phyloP scores from a whole-genome alignment of 2,888 invertebrate genomes.

The Frankliniella intonsa region DNA sequence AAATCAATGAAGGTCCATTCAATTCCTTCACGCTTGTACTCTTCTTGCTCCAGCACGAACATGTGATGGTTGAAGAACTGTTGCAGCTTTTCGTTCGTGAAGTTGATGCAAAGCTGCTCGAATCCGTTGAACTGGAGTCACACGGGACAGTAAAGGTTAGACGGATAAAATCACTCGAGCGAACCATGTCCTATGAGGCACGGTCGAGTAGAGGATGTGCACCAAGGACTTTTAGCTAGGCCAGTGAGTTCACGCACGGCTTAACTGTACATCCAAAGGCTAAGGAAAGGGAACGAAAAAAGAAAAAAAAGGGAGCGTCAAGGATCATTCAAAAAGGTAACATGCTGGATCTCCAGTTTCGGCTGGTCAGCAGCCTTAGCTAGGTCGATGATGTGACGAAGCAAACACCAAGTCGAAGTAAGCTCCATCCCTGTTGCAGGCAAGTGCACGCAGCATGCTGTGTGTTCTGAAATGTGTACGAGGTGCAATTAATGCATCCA shows the following conservation, averaged over 20 bases:
- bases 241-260: not conserved
- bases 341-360: not conserved
- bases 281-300: not conserved
- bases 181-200: not conserved
- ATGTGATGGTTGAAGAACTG: slow-evolving; percentile 96
- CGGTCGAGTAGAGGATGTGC: not conserved
- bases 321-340: not conserved
- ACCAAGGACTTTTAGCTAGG: not conserved
- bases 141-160: slow-evolving; percentile 39
- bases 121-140: slow-evolving; percentile 77
- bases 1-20: slow-evolving; percentile 92
- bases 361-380: not conserved
- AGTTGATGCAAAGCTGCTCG: slow-evolving; percentile 95
- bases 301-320: not conserved
- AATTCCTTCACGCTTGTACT: slow-evolving; percentile 88
- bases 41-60: slow-evolving; percentile 94
- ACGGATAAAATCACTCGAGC: slow-evolving; percentile 9
- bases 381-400: too few species aligned
- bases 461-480: slow-evolving; percentile 3
- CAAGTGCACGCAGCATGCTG: not conserved
- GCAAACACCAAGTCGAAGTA: not conserved
- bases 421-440: not conserved
- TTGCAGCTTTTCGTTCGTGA: slow-evolving; percentile 91
- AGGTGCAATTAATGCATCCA: not conserved
- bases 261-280: not conserved